Evolutionary conservation across 2,113 vertebrate genomes (phyloP).

Genomic region (Gopherus flavomarginatus): DNA sequence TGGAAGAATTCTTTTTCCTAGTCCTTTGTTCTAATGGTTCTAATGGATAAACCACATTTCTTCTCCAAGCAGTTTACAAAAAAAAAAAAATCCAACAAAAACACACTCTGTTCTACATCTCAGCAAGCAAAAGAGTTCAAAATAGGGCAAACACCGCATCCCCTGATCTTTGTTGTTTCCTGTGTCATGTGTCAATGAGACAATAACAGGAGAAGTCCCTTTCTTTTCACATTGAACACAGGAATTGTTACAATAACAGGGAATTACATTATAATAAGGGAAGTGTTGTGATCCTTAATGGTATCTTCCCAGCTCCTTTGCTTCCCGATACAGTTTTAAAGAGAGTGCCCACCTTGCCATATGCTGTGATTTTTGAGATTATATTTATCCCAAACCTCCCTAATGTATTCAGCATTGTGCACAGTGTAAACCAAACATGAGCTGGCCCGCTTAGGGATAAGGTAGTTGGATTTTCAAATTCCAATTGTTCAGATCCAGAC

Average conservation of each 20-base stretch:
- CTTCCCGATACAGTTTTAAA: background rate
- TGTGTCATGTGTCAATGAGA: background rate
- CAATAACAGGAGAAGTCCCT: background rate
- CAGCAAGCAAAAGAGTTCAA: slow-evolving; percentile 47
- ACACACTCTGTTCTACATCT: background rate
- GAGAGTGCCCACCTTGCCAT: background rate
- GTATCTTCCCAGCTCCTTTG: background rate
- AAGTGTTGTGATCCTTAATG: background rate
- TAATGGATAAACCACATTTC: slow-evolving; percentile 27
- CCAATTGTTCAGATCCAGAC: slow-evolving; percentile 61
- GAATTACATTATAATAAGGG: background rate
- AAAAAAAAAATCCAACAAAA: background rate
- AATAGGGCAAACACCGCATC: slow-evolving; percentile 19
- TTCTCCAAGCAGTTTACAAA: background rate
- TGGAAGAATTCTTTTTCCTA: slow-evolving; percentile 36
- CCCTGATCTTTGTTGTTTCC: slow-evolving; percentile 48
- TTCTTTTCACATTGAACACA: background rate
- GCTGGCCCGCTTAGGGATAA: slow-evolving; percentile 41
- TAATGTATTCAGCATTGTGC: slow-evolving; percentile 1
- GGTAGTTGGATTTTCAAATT: slow-evolving; percentile 42
- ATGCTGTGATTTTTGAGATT: slow-evolving; percentile 8
- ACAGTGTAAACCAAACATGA: slow-evolving; percentile 47
- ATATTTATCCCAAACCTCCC: background rate
- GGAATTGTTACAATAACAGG: background rate
- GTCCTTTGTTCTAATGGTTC: slow-evolving; percentile 61